Percentiles rank a stretch among this genome's conserved stretches.
Conservation (phyloP, 2,888 invertebrate species). For the Acanthosepion pharaonis region DNA sequence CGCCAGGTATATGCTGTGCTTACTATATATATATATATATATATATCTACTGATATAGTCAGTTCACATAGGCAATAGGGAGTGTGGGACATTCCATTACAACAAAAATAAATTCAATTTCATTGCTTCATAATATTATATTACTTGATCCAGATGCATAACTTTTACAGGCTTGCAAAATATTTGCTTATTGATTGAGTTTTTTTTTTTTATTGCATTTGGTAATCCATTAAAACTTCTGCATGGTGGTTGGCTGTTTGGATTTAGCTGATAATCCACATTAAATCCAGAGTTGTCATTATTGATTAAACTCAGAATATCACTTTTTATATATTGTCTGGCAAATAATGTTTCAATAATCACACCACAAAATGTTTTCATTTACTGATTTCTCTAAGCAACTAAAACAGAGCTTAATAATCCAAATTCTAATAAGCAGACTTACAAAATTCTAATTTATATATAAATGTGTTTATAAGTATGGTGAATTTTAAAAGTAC, state of each 20-base stretch:
- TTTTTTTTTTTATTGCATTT: not conserved
- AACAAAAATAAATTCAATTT: not conserved
- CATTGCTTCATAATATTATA: not conserved
- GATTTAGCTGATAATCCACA: not conserved
- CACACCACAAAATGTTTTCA: not conserved
- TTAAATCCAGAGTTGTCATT: not conserved
- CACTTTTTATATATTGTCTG: not conserved
- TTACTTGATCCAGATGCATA: not conserved
- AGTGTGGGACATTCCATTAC: too few species aligned
- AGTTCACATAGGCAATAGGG: too few species aligned
- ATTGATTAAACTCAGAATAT: not conserved
- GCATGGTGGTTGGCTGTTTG: not conserved
- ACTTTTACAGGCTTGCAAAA: not conserved
- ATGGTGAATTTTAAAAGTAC: too few species aligned
- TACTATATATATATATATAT: too few species aligned
- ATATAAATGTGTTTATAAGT: too few species aligned
- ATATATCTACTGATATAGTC: too few species aligned
- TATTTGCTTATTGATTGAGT: not conserved
- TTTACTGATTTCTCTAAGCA: not conserved
- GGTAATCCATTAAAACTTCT: not conserved
- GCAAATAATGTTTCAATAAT: not conserved
- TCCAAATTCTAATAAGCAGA: not conserved
- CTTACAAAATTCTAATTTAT: not conserved
- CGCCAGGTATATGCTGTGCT: too few species aligned
- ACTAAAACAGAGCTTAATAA: not conserved